Evolutionary conservation across 2,797 vertebrate genomes (phyloP).

Genomic region (Leucoraja ocellata): DNA sequence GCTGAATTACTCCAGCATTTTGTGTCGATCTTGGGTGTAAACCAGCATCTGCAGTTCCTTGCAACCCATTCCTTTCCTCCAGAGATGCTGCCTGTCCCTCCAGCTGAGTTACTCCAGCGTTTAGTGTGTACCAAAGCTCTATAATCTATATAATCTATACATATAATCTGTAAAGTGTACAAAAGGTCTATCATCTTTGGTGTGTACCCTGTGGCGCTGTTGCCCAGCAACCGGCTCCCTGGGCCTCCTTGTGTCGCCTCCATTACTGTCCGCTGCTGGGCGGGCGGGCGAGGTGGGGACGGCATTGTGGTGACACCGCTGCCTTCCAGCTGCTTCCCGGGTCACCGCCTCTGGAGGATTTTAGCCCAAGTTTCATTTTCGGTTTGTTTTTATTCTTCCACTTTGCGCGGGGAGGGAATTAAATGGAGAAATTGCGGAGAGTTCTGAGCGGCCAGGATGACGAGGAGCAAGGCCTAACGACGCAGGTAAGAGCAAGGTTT

Average conservation of each 20-base stretch:
- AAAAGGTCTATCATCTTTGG: too few species aligned
- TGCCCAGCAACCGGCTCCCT: background rate
- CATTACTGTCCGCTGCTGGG: background rate
- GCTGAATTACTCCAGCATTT: too few species aligned
- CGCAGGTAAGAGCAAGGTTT: constrained; percentile 65
- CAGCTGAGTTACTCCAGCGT: too few species aligned
- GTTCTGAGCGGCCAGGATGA: constrained; percentile 84
- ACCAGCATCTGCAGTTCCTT: too few species aligned
- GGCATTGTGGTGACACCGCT: background rate
- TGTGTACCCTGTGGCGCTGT: too few species aligned
- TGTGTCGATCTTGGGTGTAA: too few species aligned
- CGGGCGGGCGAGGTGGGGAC: background rate
- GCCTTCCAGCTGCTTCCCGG: background rate
- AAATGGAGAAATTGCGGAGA: constrained; percentile 88
- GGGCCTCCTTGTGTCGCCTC: background rate
- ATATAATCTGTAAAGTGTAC: too few species aligned
- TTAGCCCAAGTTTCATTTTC: background rate
- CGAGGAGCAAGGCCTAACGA: constrained; percentile 79
- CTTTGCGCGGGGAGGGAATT: background rate
- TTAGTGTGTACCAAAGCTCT: too few species aligned
- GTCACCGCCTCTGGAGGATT: background rate
- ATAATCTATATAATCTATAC: too few species aligned
- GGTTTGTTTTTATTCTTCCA: too few species aligned
- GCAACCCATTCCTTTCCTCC: too few species aligned
- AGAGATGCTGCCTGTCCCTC: too few species aligned